Percentiles rank a stretch among this genome's conserved stretches.
phyloP scores from a whole-genome alignment of 2,888 invertebrate genomes.

The Chironomus riparius region DNA sequence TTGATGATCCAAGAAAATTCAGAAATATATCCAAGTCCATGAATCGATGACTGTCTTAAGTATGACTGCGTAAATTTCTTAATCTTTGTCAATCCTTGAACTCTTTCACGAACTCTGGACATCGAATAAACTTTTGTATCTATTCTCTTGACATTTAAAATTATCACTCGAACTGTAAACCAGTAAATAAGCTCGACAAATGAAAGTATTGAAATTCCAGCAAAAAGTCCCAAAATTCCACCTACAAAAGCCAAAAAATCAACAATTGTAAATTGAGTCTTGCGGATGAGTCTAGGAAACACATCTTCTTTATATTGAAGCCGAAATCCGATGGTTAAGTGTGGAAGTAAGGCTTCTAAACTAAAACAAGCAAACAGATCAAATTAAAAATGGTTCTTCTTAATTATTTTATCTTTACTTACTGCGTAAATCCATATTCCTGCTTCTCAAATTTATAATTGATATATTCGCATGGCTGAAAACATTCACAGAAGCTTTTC shows the following conservation, averaged over 20 bases:
- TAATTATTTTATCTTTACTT: background rate
- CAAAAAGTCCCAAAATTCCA: background rate
- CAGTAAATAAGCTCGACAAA: background rate
- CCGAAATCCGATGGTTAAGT: background rate
- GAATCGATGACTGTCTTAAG: too few relatives aligned
- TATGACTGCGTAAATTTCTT: too few relatives aligned
- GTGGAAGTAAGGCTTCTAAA: too few relatives aligned
- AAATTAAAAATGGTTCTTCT: too few relatives aligned
- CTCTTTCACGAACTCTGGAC: too few relatives aligned
- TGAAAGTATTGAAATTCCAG: background rate
- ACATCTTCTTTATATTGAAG: background rate
- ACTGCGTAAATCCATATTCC: background rate
- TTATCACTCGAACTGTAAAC: background rate
- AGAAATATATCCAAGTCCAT: too few relatives aligned
- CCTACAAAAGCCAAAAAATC: background rate
- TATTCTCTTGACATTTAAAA: background rate
- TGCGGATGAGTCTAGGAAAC: background rate
- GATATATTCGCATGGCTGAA: background rate
- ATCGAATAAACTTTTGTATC: too few relatives aligned
- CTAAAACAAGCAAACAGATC: too few relatives aligned
- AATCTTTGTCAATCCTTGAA: too few relatives aligned
- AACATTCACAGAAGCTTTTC: background rate
- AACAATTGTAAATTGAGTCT: background rate
- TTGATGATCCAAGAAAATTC: too few relatives aligned
- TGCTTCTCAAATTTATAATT: background rate